These are phyloP conservation scores for Antrozous pallidus DNA, from an alignment of 2,797 vertebrate species.

Conservation along the genomic window DNA sequence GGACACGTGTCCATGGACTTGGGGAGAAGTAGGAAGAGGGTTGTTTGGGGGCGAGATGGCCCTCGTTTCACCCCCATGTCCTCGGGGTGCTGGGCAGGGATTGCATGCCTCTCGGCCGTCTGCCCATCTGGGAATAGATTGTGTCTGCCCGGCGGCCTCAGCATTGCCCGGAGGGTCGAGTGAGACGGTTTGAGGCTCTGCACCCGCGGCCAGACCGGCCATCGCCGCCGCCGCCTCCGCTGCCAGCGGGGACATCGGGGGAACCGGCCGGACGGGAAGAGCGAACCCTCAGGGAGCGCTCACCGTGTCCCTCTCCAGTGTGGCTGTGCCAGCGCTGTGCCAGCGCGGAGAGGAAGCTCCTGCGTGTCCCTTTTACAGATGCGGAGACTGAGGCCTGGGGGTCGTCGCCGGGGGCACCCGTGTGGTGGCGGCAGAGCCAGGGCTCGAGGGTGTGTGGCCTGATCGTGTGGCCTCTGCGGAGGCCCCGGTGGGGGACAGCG, in stretches of 20 bases:
- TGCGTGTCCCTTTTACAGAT: neutral
- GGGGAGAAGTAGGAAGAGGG: neutral
- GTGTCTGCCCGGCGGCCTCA: neutral
- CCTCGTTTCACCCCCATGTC: neutral
- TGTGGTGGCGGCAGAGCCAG: neutral
- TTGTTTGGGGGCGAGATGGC: fast-evolving
- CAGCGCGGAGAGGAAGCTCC: no score
- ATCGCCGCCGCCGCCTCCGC: fast-evolving
- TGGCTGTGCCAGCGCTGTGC: no score
- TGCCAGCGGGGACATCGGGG: no score
- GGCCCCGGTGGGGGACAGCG: no score
- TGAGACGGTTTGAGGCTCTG: no score
- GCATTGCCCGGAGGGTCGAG: neutral
- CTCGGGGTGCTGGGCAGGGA: neutral
- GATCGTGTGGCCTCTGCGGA: no score
- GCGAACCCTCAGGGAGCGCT: neutral
- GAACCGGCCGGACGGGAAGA: neutral
- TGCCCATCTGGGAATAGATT: neutral
- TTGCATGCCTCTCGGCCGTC: neutral
- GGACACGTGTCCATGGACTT: no score
- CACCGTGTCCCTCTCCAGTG: fast-evolving
- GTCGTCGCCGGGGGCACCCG: neutral
- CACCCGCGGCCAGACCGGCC: fast-evolving
- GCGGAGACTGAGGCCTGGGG: neutral
- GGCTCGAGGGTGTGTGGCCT: fast-evolving